Evolutionary conservation across 1,140 invertebrate genomes (phyloP), one percentile per base, ranked within the genome.

Genomic region (Leptonema lineaticorne): DNA sequence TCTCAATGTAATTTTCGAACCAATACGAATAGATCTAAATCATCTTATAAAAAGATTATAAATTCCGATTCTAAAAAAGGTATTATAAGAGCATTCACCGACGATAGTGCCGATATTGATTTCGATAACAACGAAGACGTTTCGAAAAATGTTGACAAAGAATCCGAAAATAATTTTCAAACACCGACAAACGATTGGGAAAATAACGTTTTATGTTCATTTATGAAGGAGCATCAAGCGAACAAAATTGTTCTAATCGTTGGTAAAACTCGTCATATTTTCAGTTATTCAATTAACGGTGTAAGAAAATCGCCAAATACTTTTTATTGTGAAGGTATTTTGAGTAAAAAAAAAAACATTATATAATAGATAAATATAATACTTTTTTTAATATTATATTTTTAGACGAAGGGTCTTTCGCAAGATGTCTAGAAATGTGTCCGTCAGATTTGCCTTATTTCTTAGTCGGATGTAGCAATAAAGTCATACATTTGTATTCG

Each of bases 261-360:
- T 8, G 68, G 70, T 33, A 69, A 56, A 18, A 63, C 20, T 22
- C 46, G 57, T 22, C 45, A 63, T 29, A 64, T 71, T 28, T 29
- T 57, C 9, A 63, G 69, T 60, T 68, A 68, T 62, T 56, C 48
- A 16, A 41, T 46, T 20, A 66, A 22, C 30, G 56, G 62, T 18
- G 59, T 68, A 18, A 60, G 27, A 50, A 66, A 50, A 41, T 57
- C 58, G n/a, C 50, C 66, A 5, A 8, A 27, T 20, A 16, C 62
- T 8, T 69, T 60, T 65, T 65, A 26, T 26, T 71, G 70, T 28
- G 63, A 59, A 29, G 70, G 70, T 71, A 62, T 67, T 56, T 67
- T 33, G 11, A 33, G 11, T 33, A 33, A 33, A 33, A 6, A 33
- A 33, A 33, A 33, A 33, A 33, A 48, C 7, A 48, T 48, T 20